phyloP scores from a whole-genome alignment of 2,888 invertebrate species.

The Rhagonycha fulva region DNA sequence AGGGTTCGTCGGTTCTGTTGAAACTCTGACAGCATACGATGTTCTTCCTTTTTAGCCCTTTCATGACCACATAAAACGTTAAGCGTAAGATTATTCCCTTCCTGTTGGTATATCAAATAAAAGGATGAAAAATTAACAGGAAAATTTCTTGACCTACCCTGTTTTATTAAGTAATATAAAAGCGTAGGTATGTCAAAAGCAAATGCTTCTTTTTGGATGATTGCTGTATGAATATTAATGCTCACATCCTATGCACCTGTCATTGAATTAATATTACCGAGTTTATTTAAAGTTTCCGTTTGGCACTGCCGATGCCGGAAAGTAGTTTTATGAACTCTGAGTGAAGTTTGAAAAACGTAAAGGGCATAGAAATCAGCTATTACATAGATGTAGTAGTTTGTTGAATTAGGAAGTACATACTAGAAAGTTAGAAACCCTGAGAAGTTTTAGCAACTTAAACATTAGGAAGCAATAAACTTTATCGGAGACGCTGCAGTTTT shows the following conservation, averaged over 20 bases:
- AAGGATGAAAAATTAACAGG: not conserved
- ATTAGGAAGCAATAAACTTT: not conserved
- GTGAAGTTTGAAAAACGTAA: not conserved
- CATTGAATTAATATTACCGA: not conserved
- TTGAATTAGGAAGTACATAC: not conserved
- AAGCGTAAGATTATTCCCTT: not conserved
- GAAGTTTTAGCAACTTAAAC: not conserved
- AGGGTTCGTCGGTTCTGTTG: conserved; percentile 20
- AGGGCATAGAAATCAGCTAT: not conserved
- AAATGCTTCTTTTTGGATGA: not conserved
- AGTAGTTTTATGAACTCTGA: not conserved
- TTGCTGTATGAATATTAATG: not conserved
- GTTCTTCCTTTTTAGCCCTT: conserved; percentile 11
- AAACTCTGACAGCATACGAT: conserved; percentile 20
- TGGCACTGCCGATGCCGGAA: not conserved
- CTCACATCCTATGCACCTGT: not conserved
- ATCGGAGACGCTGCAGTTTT: not conserved
- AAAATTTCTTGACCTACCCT: not conserved
- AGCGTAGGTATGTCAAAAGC: not conserved
- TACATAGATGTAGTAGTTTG: not conserved
- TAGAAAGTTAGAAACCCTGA: not conserved
- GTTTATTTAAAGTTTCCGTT: not conserved
- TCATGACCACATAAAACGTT: not conserved
- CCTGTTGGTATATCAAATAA: not conserved
- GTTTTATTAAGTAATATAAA: not conserved